Evolutionary conservation across 2,888 invertebrate genomes (phyloP).

Genomic region (Acrobasis repandana): DNA sequence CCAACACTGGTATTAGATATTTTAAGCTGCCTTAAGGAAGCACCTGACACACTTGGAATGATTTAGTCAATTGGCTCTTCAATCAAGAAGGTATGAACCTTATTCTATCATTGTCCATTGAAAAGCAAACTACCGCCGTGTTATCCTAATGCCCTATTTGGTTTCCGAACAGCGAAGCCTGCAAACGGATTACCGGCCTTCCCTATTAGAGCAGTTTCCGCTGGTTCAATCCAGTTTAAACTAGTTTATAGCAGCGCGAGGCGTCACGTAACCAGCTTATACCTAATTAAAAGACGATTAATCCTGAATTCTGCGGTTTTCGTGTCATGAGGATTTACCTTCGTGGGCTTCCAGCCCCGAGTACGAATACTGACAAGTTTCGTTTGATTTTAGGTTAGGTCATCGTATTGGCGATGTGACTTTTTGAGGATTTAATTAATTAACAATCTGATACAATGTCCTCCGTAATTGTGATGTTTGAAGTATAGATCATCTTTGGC

Average conservation of each 20-base stretch:
- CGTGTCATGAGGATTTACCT: not conserved
- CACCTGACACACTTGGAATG: too few relatives aligned
- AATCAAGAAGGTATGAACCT: too few relatives aligned
- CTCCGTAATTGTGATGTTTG: too few relatives aligned
- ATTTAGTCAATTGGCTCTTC: too few relatives aligned
- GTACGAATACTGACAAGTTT: not conserved
- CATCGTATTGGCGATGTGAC: too few relatives aligned
- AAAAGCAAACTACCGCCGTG: constrained; percentile 27
- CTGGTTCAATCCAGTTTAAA: constrained; percentile 1
- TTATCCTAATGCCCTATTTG: constrained; percentile 34
- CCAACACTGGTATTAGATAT: too few relatives aligned
- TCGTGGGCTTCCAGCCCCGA: not conserved
- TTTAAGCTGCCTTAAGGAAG: too few relatives aligned
- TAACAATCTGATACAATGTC: too few relatives aligned
- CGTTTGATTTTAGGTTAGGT: not conserved
- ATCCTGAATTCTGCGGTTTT: not conserved
- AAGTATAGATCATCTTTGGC: too few relatives aligned
- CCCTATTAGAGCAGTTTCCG: constrained; percentile 8
- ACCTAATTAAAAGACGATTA: constrained; percentile 13
- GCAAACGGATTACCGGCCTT: constrained; percentile 1
- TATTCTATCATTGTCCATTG: too few relatives aligned
- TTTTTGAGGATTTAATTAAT: too few relatives aligned
- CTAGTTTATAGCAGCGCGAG: constrained; percentile 12
- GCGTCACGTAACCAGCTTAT: constrained; percentile 7
- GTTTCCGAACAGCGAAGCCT: constrained; percentile 24